Evolutionary conservation across 1,140 invertebrate species (phyloP).

Genomic region (Phymorhynchus buccinoides): DNA sequence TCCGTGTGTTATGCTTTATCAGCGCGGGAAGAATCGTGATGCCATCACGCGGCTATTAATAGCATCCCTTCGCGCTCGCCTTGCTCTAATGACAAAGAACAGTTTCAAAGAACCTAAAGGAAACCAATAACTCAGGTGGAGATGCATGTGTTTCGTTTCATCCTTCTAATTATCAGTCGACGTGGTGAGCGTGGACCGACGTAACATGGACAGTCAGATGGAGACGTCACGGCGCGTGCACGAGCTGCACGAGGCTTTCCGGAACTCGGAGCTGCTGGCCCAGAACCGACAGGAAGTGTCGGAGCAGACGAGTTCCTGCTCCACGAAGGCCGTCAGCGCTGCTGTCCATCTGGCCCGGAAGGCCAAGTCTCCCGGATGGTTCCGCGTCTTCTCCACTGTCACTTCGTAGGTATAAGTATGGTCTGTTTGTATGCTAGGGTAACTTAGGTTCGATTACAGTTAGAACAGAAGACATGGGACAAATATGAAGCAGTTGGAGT

Average conservation of each 20-base stretch:
- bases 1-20: too few species aligned
- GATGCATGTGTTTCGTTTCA: too few species aligned
- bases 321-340: not conserved
- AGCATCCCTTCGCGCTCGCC: too few species aligned
- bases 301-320: not conserved
- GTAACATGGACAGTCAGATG: constrained; percentile 38
- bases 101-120: too few species aligned
- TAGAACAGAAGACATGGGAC: not conserved
- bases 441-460: not conserved
- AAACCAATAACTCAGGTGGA: too few species aligned
- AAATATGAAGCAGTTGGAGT: too few species aligned
- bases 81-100: too few species aligned
- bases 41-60: too few species aligned
- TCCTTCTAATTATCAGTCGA: constrained; percentile 46
- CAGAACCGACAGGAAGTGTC: not conserved
- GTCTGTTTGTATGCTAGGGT: not conserved
- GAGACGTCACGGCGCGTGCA: constrained; percentile 37
- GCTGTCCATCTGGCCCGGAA: not conserved
- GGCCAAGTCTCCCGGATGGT: constrained; percentile 35
- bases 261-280: constrained; percentile 43
- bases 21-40: too few species aligned
- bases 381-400: constrained; percentile 41
- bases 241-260: constrained; percentile 46
- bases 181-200: constrained; percentile 56
- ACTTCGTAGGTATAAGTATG: constrained; percentile 26